These are phyloP conservation scores for Daphoenositta chrysoptera DNA, from an alignment of 2,113 vertebrate genomes.

Conservation along the genomic window DNA sequence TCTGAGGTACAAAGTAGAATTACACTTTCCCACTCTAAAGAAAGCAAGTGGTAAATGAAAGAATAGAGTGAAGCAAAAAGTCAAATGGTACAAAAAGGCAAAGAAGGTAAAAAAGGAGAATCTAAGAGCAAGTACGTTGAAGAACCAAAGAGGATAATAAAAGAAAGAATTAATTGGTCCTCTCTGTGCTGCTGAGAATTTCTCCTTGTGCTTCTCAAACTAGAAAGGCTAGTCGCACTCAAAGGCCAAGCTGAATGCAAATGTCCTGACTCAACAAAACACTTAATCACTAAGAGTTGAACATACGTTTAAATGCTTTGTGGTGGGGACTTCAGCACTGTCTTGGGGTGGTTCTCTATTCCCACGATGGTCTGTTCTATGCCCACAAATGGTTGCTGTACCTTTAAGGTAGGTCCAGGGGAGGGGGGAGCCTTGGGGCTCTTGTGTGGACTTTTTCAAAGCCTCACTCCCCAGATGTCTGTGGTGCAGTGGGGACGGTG, in stretches of 20 bases:
- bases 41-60: neutral
- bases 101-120: neutral
- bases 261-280: neutral
- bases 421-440: neutral
- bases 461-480: neutral
- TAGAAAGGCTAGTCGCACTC: neutral
- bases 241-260: neutral
- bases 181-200: neutral
- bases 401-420: neutral
- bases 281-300: neutral
- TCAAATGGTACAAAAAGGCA: neutral
- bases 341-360: neutral
- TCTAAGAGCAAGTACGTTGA: neutral
- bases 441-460: accelerated
- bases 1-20: neutral
- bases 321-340: neutral
- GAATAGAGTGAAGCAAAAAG: neutral
- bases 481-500: neutral
- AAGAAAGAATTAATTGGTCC: neutral
- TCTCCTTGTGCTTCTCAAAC: neutral
- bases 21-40: neutral
- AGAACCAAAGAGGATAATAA: neutral
- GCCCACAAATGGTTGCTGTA: neutral
- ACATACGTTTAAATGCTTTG: neutral
- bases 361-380: no score